phyloP scores from a whole-genome alignment of 2,888 invertebrate genomes.

The Harmothoe impar region DNA sequence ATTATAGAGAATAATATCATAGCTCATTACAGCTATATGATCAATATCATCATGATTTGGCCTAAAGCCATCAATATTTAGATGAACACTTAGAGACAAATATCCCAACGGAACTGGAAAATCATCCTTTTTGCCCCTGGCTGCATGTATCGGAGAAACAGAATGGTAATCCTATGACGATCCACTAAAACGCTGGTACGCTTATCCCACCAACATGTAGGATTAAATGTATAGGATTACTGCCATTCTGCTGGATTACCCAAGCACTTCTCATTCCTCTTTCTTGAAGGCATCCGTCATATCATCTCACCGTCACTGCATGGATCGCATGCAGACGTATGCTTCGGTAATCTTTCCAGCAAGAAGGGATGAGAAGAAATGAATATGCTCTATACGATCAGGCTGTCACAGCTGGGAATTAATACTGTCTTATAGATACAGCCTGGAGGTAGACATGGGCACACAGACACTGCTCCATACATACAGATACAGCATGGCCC shows the following conservation, averaged over 20 bases:
- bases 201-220: neutral
- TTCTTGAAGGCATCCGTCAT: neutral
- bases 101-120: too few species aligned
- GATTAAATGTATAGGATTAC: constrained; percentile 35
- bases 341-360: neutral
- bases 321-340: neutral
- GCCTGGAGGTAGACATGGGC: neutral
- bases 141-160: neutral
- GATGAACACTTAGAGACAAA: too few species aligned
- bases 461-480: neutral
- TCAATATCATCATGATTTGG: too few species aligned
- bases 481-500: neutral
- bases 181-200: neutral
- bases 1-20: too few species aligned
- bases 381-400: neutral
- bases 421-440: neutral
- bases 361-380: neutral
- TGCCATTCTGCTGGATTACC: neutral
- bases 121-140: too few species aligned
- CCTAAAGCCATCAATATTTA: too few species aligned
- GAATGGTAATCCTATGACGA: neutral
- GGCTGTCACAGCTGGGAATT: neutral
- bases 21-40: too few species aligned
- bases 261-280: neutral
- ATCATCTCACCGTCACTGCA: neutral